Base-by-base conservation (phyloP, 2,797 vertebrate species). In the Lepus oiostolus region DNA sequence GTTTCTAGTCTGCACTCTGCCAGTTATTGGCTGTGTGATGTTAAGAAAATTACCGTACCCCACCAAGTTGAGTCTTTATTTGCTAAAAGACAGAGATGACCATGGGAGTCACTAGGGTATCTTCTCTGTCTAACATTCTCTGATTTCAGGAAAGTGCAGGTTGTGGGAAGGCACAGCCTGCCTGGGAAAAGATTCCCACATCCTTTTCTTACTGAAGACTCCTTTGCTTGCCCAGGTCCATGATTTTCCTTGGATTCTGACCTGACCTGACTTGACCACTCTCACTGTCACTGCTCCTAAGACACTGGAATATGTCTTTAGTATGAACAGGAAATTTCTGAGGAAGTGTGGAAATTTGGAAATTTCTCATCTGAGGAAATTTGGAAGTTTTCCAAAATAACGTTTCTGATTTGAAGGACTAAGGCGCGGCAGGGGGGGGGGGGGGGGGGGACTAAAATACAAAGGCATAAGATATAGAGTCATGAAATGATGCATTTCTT, bases 341-440 rank as follows among this genome's bases (percentile, higher is more conserved):
- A 81, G 82, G 38, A 94, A 87, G 52, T 67, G 5, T 17, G 62
- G n/a, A 85, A 9, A 80, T 67, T 79, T 63, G 30, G 19, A 35
- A 65, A 28, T 72, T 67, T 92, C 67, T 91, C 71, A 58, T 62
- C 50, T 81, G 68, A 74, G 26, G 63, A 94, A 92, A 80, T 83
- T 10, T 19, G 32, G 16, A 91, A 28, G 71, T 71, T 76, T 84
- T 70, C 52, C 70, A 30, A 88, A 60, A 58, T 7, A 65, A 28
- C n/a, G 24, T 60, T 32, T 62, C 67, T 62, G 16, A 26, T 11
- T 62, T 19, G 16, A 12, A 10, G 8, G 79, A 67, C 28, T 11
- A 81, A 81, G 28, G 30, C 35, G 32, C n/a, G n/a, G n/a, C n/a
- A n/a, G 32, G 32, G 32, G 35, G 4, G 35, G 4, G 35, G 14